Evolutionary conservation across 2,888 invertebrate species (phyloP).

Genomic region (Chymomyza fuscimana): DNA sequence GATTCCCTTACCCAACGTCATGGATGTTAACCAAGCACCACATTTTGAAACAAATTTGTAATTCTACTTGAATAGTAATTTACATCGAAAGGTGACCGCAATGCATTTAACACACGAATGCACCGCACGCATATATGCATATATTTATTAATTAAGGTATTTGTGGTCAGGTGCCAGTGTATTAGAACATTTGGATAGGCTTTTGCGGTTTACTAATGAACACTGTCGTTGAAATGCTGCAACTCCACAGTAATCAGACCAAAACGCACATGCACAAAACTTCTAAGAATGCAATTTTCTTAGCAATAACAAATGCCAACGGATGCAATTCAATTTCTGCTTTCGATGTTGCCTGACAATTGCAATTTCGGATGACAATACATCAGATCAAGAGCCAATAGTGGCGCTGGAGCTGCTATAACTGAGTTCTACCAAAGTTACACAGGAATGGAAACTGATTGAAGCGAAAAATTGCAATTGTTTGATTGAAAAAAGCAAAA

Average conservation of each 20-base stretch:
- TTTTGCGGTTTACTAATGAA: constrained; percentile 31
- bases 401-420: too few relatives aligned
- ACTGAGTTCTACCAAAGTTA: background rate
- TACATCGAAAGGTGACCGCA: background rate
- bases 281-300: background rate
- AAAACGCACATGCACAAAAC: background rate
- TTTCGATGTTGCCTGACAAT: constrained; percentile 44
- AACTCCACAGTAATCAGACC: background rate
- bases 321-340: constrained; percentile 43
- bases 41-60: background rate
- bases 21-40: background rate
- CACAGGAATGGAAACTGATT: background rate
- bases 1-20: background rate
- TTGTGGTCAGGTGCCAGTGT: background rate
- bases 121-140: background rate
- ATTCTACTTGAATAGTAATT: background rate
- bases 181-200: constrained; percentile 9
- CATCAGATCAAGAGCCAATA: background rate
- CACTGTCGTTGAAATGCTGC: background rate
- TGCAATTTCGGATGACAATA: background rate
- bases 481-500: too few relatives aligned
- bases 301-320: constrained; percentile 32
- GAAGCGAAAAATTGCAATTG: too few relatives aligned
- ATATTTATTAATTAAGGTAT: background rate
- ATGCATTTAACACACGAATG: background rate